Evolutionary conservation across 2,797 vertebrate genomes (phyloP).

Genomic region (Chelon labrosus): DNA sequence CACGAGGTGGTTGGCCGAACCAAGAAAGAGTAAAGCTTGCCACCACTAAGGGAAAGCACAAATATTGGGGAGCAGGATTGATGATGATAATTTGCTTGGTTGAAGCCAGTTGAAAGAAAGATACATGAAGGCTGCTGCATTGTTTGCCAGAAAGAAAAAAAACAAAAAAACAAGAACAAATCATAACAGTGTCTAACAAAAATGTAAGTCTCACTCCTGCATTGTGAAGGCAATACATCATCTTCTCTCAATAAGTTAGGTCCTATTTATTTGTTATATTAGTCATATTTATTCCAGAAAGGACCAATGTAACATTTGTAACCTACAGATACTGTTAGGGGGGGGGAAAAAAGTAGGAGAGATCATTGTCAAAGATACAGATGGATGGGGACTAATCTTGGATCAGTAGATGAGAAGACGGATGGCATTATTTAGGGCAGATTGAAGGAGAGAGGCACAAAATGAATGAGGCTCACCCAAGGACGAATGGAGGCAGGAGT

Average conservation of each 20-base stretch:
- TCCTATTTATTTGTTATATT: slow-evolving; percentile 8
- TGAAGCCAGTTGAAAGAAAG: slow-evolving; percentile 57
- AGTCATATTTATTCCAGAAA: background rate
- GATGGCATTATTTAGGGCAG: slow-evolving; percentile 64
- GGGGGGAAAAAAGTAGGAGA: slow-evolving; percentile 17
- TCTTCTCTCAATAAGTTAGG: background rate
- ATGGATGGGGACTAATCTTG: slow-evolving; percentile 65
- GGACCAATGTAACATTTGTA: slow-evolving; percentile 31
- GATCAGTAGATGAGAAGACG: slow-evolving; percentile 62
- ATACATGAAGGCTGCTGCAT: slow-evolving; percentile 35
- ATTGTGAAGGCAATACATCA: slow-evolving; percentile 2
- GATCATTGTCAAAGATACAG: slow-evolving; percentile 55
- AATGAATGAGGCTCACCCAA: slow-evolving; percentile 68
- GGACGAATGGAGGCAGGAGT: slow-evolving; percentile 65
- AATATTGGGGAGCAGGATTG: slow-evolving; percentile 24
- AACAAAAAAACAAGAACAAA: too few species aligned
- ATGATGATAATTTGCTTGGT: slow-evolving; percentile 41
- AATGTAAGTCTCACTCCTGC: slow-evolving; percentile 2
- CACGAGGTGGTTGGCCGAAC: slow-evolving; percentile 22
- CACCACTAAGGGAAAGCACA: slow-evolving; percentile 25
- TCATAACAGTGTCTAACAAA: background rate
- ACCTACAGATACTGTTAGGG: slow-evolving; percentile 2
- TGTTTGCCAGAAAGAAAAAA: slow-evolving; percentile 34
- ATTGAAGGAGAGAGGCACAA: slow-evolving; percentile 60
- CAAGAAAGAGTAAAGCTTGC: slow-evolving; percentile 38